phyloP scores from a whole-genome alignment of 2,888 invertebrate genomes.

The Phaonia tiefii region DNA sequence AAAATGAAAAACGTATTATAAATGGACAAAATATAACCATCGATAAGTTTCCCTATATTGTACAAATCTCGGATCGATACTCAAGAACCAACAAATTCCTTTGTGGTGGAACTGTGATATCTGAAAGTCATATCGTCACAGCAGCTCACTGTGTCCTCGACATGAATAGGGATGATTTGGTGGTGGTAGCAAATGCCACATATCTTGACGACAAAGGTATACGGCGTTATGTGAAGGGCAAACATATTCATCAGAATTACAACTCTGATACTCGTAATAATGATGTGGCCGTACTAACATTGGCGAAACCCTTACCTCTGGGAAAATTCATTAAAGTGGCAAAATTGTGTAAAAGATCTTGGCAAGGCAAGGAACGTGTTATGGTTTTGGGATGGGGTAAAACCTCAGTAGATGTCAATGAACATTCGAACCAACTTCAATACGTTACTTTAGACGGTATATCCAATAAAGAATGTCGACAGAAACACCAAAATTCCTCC shows the following conservation, averaged over 20 bases:
- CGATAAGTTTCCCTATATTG: too few relatives aligned
- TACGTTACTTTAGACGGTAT: too few relatives aligned
- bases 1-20: too few relatives aligned
- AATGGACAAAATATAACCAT: too few relatives aligned
- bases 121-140: constrained; percentile 73
- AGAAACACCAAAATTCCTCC: constrained; percentile 53
- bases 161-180: constrained; percentile 17
- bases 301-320: constrained; percentile 68
- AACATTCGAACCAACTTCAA: constrained; percentile 62
- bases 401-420: constrained; percentile 65
- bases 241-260: constrained; percentile 71
- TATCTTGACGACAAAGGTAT: constrained; percentile 68
- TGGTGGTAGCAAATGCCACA: constrained; percentile 68
- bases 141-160: constrained; percentile 75
- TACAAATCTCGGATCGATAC: too few relatives aligned
- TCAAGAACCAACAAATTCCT: too few relatives aligned
- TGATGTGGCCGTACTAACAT: constrained; percentile 74
- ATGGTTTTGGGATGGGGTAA: constrained; percentile 72
- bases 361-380: constrained; percentile 58
- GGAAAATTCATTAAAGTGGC: constrained; percentile 52
- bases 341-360: constrained; percentile 59
- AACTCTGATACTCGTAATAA: constrained; percentile 69
- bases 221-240: constrained; percentile 66
- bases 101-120: constrained; percentile 76
- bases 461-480: constrained; percentile 28